Conservation (phyloP, 92 coral and sea anemone species). For the Hydrozoanthus gracilis region DNA sequence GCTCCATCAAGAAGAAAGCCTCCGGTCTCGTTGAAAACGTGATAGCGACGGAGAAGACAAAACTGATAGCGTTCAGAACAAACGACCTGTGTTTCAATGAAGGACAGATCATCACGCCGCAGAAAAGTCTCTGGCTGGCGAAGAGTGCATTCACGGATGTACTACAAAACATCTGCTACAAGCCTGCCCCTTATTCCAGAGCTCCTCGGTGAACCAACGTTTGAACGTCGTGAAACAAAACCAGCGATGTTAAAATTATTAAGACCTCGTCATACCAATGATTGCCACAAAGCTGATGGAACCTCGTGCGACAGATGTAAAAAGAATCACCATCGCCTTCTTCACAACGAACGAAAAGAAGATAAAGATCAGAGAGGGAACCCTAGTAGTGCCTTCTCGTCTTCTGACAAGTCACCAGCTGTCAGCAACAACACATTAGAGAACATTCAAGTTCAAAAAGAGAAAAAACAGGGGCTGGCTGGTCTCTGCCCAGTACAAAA, state of each 20-base stretch:
- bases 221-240: constrained; percentile 59
- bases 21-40: constrained; percentile 63
- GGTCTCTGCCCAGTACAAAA: constrained; percentile 44
- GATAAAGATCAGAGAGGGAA: constrained; percentile 16
- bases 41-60: constrained; percentile 16
- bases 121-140: constrained; percentile 31
- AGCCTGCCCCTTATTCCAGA: constrained; percentile 65
- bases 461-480: constrained; percentile 9
- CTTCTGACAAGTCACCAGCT: constrained; percentile 12
- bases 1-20: constrained; percentile 68
- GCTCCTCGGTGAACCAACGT: constrained; percentile 65
- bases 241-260: constrained; percentile 69
- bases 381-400: background rate
- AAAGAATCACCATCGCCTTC: constrained; percentile 14
- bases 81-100: constrained; percentile 28
- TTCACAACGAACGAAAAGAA: constrained; percentile 28
- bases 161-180: constrained; percentile 53
- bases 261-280: constrained; percentile 38
- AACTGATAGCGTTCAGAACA: constrained; percentile 40
- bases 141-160: constrained; percentile 53
- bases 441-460: constrained; percentile 8
- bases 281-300: constrained; percentile 44
- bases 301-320: constrained; percentile 33
- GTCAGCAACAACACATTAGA: constrained; percentile 38
- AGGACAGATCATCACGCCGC: constrained; percentile 30